Conservation (phyloP, 2,888 invertebrate genomes). For the Drosophila neotestacea region DNA sequence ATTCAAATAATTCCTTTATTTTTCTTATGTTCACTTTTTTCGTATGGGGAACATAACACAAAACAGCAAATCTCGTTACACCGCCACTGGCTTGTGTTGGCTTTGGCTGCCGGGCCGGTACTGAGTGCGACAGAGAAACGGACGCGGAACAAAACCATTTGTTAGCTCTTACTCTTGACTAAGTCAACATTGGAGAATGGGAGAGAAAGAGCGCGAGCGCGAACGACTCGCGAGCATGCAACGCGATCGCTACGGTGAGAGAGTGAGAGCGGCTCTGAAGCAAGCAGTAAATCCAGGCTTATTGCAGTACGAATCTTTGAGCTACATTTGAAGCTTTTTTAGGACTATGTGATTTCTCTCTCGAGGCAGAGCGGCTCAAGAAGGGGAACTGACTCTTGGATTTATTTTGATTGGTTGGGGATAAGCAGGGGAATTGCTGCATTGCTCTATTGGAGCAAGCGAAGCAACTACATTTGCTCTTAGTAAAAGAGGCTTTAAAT, state of each 20-base stretch:
- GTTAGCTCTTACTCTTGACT: conserved; percentile 31
- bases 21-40: conserved; percentile 18
- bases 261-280: neutral
- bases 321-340: too few relatives aligned
- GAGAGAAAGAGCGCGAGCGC: conserved; percentile 1
- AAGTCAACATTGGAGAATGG: conserved; percentile 4
- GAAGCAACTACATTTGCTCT: neutral
- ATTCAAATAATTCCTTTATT: conserved; percentile 49
- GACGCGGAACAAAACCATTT: conserved; percentile 31
- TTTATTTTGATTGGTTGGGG: neutral
- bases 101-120: conserved; percentile 47
- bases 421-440: neutral
- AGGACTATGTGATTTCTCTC: neutral
- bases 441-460: neutral
- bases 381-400: neutral
- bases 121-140: conserved; percentile 31
- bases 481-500: neutral
- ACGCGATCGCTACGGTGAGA: conserved; percentile 9
- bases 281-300: neutral
- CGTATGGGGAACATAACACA: conserved; percentile 14
- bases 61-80: conserved; percentile 43
- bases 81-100: conserved; percentile 51
- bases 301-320: neutral
- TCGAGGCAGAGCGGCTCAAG: neutral
- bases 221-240: conserved; percentile 5